Percentiles rank a stretch among this genome's conserved stretches.
phyloP scores from a whole-genome alignment of 2,113 vertebrate genomes.

The Menidia beryllina region DNA sequence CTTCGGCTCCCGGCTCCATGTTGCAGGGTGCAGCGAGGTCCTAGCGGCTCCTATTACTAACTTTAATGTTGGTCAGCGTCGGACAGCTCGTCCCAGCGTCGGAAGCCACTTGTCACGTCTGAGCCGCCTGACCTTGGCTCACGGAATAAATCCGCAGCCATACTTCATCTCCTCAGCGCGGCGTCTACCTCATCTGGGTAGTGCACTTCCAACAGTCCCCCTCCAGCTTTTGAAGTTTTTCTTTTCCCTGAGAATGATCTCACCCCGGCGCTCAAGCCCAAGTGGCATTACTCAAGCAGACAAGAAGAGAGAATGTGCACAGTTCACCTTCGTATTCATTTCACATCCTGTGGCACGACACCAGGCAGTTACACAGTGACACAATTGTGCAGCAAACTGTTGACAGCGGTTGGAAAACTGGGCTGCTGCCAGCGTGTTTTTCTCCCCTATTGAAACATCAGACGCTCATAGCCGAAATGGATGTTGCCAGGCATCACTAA shows the following conservation, averaged over 20 bases:
- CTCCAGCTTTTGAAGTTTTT: constrained; percentile 64
- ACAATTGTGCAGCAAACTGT: constrained; percentile 67
- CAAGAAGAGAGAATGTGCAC: constrained; percentile 65
- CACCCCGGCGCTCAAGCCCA: constrained; percentile 62
- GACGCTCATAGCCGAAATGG: constrained; percentile 76
- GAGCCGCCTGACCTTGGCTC: constrained; percentile 61
- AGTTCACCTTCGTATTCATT: constrained; percentile 70
- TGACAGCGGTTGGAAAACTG: constrained; percentile 73
- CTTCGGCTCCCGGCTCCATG: constrained; percentile 28
- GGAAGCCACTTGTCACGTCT: constrained; percentile 66
- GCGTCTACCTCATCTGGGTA: constrained; percentile 63
- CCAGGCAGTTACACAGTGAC: constrained; percentile 60
- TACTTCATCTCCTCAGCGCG: constrained; percentile 55
- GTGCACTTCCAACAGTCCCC: constrained; percentile 40
- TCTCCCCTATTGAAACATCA: constrained; percentile 81
- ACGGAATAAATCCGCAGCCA: constrained; percentile 52
- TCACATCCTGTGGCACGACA: constrained; percentile 66
- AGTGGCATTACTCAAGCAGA: constrained; percentile 75
- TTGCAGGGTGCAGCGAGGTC: constrained; percentile 55
- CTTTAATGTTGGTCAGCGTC: constrained; percentile 60
- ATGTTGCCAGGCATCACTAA: constrained; percentile 84
- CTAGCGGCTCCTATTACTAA: constrained; percentile 66
- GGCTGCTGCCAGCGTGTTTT: constrained; percentile 72
- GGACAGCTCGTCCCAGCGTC: constrained; percentile 57
- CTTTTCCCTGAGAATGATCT: constrained; percentile 68